Percentiles rank a stretch among this genome's conserved stretches.
phyloP scores from a whole-genome alignment of 1,140 invertebrate species.

The Aplysia californica region DNA sequence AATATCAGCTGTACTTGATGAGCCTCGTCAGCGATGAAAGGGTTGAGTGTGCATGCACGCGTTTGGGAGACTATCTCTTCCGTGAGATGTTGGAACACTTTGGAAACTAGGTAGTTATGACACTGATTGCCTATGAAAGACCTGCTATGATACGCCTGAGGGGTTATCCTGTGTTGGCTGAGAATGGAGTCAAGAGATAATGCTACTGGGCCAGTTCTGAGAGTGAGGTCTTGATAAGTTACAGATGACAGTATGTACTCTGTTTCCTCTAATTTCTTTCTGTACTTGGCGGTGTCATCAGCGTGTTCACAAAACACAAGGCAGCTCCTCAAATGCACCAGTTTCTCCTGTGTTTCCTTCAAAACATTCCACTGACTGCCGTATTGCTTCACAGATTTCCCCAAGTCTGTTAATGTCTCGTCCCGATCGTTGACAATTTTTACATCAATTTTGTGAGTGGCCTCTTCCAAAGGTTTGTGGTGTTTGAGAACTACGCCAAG shows the following conservation, averaged over 20 bases:
- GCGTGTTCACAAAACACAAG: background rate
- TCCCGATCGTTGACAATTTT: background rate
- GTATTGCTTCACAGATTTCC: background rate
- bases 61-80: background rate
- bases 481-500: slow-evolving; percentile 19
- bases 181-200: background rate
- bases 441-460: background rate
- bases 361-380: background rate
- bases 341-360: background rate
- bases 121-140: slow-evolving; percentile 22
- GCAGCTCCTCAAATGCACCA: background rate
- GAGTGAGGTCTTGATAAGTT: background rate
- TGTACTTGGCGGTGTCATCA: background rate
- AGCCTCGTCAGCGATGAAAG: background rate
- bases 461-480: slow-evolving; percentile 11
- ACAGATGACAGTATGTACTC: background rate
- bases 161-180: background rate
- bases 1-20: background rate
- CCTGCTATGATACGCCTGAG: slow-evolving; percentile 19
- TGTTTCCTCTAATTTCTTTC: background rate
- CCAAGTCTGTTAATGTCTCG: background rate
- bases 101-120: slow-evolving; percentile 10
- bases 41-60: background rate
- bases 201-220: slow-evolving; percentile 3
- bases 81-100: background rate